Base-by-base conservation (phyloP, 2,797 vertebrate species). In the Amniataba percoides region DNA sequence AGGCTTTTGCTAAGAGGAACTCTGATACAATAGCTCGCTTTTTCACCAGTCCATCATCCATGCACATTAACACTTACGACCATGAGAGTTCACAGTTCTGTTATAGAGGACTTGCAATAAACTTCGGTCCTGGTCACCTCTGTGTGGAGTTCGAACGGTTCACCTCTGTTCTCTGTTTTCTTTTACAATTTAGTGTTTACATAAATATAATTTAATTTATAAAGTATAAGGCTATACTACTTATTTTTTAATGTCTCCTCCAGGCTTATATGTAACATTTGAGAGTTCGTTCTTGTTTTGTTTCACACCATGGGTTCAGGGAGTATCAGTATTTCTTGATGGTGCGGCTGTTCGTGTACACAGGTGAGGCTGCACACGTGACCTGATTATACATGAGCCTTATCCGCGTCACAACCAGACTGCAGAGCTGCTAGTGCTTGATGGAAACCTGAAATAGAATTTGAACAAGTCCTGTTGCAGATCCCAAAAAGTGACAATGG, bases 361-460 rank as follows among this genome's bases (percentile, higher is more conserved):
- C 74, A 77, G 74, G 68, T 56, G 52, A 79, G 58, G 46, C 51
- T 52, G 21, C 7, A 21, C 61, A 27, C 6, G 8, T 71, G 49
- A 55, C 23, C 42, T 45, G 40, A 57, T 48, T 76, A 53, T 48
- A 48, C 36, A 57, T 42, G 18, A 61, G 45, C 49, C 36, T 64
- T 10, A 31, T 68, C 19, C 10, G 49, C 57, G 43, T 46, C 62
- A 36, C 63, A 23, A 55, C 11, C 46, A 64, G 74, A 68, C 45
- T 68, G 39, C 63, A 52, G 69, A 67, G 46, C 61, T 71, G 68
- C 49, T 55, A 87, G 55, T 3, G 40, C 82, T 84, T 87, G 72
- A 88, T 76, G 64, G 64, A 74, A 71, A 82, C 74, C 66, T 85
- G 66, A 82, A 92, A 83, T 72, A 77, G 56, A 82, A 84, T 80